phyloP scores from a whole-genome alignment of 2,113 vertebrate species.

The Nycticryphes semicollaris region DNA sequence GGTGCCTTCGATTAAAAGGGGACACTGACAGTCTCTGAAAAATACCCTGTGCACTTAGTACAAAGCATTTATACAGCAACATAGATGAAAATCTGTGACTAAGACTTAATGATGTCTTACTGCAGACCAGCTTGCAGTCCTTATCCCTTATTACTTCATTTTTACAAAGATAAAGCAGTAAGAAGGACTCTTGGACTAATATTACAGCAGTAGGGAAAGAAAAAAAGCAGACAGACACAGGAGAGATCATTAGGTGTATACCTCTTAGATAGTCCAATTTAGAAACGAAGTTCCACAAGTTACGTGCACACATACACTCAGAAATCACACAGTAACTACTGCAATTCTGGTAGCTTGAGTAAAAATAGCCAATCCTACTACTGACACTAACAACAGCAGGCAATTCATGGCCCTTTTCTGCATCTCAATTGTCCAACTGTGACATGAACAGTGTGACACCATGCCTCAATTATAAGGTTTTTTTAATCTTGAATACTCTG shows the following conservation, averaged over 20 bases:
- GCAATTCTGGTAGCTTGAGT: background rate
- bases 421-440: background rate
- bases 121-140: background rate
- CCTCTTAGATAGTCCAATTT: background rate
- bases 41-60: background rate
- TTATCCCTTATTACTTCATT: background rate
- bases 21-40: background rate
- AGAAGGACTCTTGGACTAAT: background rate
- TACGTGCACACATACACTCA: background rate
- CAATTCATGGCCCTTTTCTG: background rate
- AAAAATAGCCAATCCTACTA: background rate
- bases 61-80: background rate
- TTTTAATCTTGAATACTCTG: background rate
- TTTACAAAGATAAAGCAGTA: background rate
- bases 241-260: background rate
- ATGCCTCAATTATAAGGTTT: background rate
- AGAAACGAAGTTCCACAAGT: background rate
- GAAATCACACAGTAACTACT: background rate
- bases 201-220: background rate
- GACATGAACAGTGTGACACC: background rate
- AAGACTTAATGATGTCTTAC: background rate
- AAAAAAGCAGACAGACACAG: background rate
- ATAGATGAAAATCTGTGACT: background rate
- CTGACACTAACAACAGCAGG: background rate
- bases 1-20: rapidly evolving